Percentiles rank a stretch among this genome's conserved stretches.
Conservation (phyloP, 2,113 vertebrate species). For the Melanostigma gelatinosum region DNA sequence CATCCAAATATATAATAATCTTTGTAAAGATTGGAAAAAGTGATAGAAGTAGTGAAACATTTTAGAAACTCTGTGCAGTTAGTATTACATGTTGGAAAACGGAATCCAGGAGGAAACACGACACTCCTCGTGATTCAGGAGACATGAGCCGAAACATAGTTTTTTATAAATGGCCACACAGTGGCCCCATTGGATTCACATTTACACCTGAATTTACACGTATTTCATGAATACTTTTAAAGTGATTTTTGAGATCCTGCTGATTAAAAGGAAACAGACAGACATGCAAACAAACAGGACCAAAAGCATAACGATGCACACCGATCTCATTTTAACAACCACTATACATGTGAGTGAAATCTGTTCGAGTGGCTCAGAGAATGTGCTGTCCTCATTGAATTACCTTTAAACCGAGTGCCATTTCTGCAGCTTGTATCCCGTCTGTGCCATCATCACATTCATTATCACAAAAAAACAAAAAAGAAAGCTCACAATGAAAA, state of each 20-base stretch:
- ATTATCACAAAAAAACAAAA: slow-evolving; percentile 6
- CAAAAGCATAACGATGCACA: neutral
- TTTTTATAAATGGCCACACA: slow-evolving; percentile 28
- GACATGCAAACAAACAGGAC: neutral
- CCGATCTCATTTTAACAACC: neutral
- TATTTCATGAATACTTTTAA: neutral
- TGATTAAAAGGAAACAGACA: neutral
- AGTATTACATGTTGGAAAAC: neutral
- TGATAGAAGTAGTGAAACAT: neutral
- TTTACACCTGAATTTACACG: neutral
- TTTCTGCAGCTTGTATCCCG: neutral
- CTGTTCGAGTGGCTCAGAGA: slow-evolving; percentile 1
- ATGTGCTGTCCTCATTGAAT: neutral
- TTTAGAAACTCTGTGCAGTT: neutral
- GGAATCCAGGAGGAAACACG: neutral
- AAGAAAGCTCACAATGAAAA: neutral
- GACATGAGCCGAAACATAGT: slow-evolving; percentile 5
- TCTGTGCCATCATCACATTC: neutral
- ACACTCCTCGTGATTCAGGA: neutral
- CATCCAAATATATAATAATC: neutral
- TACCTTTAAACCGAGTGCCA: neutral
- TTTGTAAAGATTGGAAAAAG: neutral
- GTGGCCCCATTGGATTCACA: slow-evolving; percentile 14
- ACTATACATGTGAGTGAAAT: neutral
- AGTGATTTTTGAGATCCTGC: neutral